Conservation (phyloP, 2,797 vertebrate species). For the Clarias laeviceps region DNA sequence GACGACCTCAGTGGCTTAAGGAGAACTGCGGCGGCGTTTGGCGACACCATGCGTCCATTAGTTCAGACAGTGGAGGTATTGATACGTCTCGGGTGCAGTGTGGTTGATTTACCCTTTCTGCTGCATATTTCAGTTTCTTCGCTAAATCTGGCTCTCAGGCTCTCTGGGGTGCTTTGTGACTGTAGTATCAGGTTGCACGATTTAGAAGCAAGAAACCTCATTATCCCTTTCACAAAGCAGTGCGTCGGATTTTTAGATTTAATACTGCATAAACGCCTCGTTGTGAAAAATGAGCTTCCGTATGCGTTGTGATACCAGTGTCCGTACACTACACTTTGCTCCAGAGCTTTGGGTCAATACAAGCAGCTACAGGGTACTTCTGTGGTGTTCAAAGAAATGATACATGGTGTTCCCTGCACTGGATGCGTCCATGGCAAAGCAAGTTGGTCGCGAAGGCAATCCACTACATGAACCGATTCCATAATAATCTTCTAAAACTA, state of each 20-base stretch:
- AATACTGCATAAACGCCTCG: background rate
- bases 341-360: background rate
- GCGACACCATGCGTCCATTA: conserved; percentile 65
- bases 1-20: conserved; percentile 37
- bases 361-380: background rate
- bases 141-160: background rate
- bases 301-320: background rate
- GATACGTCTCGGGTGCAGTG: conserved; percentile 60
- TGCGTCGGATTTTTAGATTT: background rate
- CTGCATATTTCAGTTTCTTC: conserved; percentile 43
- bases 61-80: conserved; percentile 37
- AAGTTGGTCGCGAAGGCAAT: conserved; percentile 41
- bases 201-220: background rate
- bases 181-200: background rate
- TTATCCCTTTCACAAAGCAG: background rate
- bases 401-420: conserved; percentile 36
- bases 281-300: background rate
- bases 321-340: background rate
- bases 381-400: conserved; percentile 13
- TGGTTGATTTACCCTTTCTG: conserved; percentile 56
- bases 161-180: no score
- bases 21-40: conserved; percentile 58
- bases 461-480: conserved; percentile 27
- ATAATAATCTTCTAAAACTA: background rate
- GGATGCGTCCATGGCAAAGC: conserved; percentile 36